Conservation (phyloP, 1,140 invertebrate species). For the Listronotus bonariensis region DNA sequence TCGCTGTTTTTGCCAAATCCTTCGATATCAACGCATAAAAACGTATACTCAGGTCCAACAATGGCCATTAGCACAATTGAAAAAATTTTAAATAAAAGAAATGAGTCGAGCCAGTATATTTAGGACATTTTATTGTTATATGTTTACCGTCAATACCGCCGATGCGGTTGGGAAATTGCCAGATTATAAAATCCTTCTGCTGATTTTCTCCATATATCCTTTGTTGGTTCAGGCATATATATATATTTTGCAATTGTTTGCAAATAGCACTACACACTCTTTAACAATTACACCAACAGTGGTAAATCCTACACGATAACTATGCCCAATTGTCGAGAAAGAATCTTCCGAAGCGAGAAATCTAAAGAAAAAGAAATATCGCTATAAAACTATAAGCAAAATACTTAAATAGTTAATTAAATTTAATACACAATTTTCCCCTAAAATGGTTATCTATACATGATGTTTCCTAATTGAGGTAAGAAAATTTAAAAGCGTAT, state of each 20-base stretch:
- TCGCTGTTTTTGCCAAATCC: constrained; percentile 54
- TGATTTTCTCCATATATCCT: constrained; percentile 43
- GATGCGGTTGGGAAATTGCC: constrained; percentile 53
- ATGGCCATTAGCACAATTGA: constrained; percentile 55
- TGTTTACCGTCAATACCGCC: constrained; percentile 58
- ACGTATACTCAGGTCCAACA: constrained; percentile 56
- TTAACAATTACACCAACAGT: constrained; percentile 20
- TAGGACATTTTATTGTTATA: constrained; percentile 52
- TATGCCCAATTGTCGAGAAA: constrained; percentile 21
- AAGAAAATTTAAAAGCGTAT: too few species aligned
- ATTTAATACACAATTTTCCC: too few species aligned
- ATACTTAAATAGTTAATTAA: too few species aligned
- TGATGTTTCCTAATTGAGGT: too few species aligned
- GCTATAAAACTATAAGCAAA: too few species aligned
- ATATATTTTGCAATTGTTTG: not conserved
- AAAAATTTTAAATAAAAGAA: constrained; percentile 56
- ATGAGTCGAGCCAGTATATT: constrained; percentile 52
- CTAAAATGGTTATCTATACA: too few species aligned
- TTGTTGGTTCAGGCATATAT: constrained; percentile 42
- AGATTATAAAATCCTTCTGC: constrained; percentile 45
- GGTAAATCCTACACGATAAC: constrained; percentile 23
- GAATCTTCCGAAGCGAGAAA: constrained; percentile 26
- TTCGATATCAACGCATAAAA: constrained; percentile 55
- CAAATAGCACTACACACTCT: not conserved
- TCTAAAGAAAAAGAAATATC: constrained; percentile 21